A percentile compares a stretch with the other conserved stretches of the same genome.
These are phyloP conservation scores for Clunio marinus DNA, from an alignment of 2,888 invertebrate genomes.

Conservation along the genomic window DNA sequence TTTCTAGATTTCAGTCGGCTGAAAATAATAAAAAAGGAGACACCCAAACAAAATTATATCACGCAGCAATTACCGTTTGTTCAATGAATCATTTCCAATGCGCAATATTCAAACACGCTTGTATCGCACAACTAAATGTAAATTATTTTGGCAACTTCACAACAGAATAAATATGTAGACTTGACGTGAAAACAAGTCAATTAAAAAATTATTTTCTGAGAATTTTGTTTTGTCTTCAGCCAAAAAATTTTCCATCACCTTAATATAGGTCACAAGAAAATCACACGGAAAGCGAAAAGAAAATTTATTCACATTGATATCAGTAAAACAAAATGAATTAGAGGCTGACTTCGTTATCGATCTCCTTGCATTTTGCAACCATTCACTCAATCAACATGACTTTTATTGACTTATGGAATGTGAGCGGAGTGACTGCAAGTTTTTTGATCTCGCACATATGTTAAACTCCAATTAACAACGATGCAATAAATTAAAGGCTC, in stretches of 20 bases:
- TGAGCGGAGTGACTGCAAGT: too few relatives aligned
- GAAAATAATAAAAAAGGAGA: too few relatives aligned
- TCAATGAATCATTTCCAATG: background rate
- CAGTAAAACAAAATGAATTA: background rate
- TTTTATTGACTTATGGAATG: too few relatives aligned
- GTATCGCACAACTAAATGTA: background rate
- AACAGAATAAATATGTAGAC: background rate
- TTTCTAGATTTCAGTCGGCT: too few relatives aligned
- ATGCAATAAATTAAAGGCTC: constrained; percentile 15
- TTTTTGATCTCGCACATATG: background rate
- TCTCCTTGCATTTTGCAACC: background rate
- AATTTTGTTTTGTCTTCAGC: too few relatives aligned
- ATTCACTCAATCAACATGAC: background rate
- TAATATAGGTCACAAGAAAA: background rate
- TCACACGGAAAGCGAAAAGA: too few relatives aligned
- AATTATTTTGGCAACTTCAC: background rate
- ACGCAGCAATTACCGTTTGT: too few relatives aligned
- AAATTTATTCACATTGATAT: background rate
- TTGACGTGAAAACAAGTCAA: background rate
- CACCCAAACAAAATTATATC: background rate
- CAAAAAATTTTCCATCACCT: background rate
- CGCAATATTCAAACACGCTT: background rate
- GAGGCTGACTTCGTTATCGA: background rate
- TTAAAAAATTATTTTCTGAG: background rate
- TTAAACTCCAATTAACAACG: background rate